phyloP scores from a whole-genome alignment of 1,140 invertebrate genomes.

The Megalopta genalis region DNA sequence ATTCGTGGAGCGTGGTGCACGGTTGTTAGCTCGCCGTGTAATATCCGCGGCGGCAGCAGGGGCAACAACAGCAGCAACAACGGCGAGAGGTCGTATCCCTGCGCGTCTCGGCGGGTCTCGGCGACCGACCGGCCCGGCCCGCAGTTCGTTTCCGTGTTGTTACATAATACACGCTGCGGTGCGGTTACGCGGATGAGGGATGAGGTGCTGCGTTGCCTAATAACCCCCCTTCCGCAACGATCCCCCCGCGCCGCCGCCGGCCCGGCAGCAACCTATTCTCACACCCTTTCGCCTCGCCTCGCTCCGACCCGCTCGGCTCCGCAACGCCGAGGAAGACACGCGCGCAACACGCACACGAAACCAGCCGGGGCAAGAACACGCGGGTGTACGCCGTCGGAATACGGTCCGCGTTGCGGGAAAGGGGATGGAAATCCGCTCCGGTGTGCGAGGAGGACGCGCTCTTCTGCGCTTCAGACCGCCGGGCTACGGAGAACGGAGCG shows the following conservation, averaged over 20 bases:
- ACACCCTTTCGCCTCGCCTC: constrained; percentile 34
- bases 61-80: constrained; percentile 49
- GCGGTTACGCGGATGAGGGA: constrained; percentile 78
- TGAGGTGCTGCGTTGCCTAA: constrained; percentile 79
- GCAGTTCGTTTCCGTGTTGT: constrained; percentile 79
- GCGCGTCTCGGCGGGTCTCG: constrained; percentile 22
- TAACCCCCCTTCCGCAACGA: constrained; percentile 73
- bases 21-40: constrained; percentile 66
- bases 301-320: neutral
- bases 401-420: constrained; percentile 36
- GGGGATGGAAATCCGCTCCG: constrained; percentile 4
- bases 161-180: constrained; percentile 80
- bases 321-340: constrained; percentile 42
- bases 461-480: constrained; percentile 21
- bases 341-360: constrained; percentile 31
- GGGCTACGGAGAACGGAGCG: constrained; percentile 42
- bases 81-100: constrained; percentile 45
- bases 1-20: constrained; percentile 42
- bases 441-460: constrained; percentile 13
- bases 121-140: constrained; percentile 43
- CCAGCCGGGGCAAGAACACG: constrained; percentile 41
- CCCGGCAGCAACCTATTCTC: constrained; percentile 47
- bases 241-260: constrained; percentile 60
- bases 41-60: constrained; percentile 61
- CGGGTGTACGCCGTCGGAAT: constrained; percentile 51